Conservation (phyloP, 2,888 invertebrate genomes). For the Noctua janthe region DNA sequence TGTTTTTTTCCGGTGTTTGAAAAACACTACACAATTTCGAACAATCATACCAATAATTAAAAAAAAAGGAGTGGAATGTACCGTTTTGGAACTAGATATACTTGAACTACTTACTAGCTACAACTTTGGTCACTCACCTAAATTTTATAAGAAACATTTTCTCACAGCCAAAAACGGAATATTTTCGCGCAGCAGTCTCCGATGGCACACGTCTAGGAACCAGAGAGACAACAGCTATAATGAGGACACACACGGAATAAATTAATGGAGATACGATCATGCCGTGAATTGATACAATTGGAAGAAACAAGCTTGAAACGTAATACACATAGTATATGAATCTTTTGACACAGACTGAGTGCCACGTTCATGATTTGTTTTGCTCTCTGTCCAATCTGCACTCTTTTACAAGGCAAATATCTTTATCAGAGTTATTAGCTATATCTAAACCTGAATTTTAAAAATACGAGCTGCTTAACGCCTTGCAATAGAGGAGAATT, state of each 20-base stretch:
- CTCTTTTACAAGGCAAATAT: not conserved
- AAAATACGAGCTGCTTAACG: not conserved
- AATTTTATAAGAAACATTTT: constrained; percentile 60
- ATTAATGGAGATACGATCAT: constrained; percentile 66
- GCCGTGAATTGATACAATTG: constrained; percentile 66
- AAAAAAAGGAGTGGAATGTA: constrained; percentile 20
- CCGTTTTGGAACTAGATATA: not conserved
- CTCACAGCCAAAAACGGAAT: constrained; percentile 2
- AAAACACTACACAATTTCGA: constrained; percentile 7
- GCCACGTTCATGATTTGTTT: constrained; percentile 32
- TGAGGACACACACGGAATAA: constrained; percentile 64
- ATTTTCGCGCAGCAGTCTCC: constrained; percentile 19
- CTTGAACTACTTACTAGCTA: constrained; percentile 6
- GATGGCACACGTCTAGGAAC: constrained; percentile 49
- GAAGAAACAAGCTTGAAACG: constrained; percentile 57
- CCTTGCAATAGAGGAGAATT: not conserved
- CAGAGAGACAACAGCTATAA: constrained; percentile 52
- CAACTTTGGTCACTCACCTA: constrained; percentile 46
- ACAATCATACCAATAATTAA: not conserved
- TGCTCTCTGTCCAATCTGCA: constrained; percentile 21
- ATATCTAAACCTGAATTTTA: not conserved
- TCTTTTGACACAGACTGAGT: constrained; percentile 41
- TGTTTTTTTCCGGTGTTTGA: constrained; percentile 3
- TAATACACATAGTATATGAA: constrained; percentile 35
- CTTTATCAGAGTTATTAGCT: not conserved